These are phyloP conservation scores for Lepus europaeus DNA, from an alignment of 2,113 vertebrate species.

Conservation along the genomic window DNA sequence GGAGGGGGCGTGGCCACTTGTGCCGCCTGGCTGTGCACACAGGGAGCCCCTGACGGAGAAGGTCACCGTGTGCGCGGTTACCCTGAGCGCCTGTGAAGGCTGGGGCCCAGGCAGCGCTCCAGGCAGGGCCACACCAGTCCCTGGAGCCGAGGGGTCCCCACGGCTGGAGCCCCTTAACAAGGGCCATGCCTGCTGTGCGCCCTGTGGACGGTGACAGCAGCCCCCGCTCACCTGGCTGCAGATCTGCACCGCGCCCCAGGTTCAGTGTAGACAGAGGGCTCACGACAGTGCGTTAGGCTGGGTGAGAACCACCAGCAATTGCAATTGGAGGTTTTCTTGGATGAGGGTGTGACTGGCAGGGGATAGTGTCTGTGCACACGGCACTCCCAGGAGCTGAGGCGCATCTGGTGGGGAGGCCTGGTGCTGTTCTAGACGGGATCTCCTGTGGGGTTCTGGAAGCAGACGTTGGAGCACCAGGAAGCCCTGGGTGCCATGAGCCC, in stretches of 20 bases:
- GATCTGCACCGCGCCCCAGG: fast-evolving
- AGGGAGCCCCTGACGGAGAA: no score
- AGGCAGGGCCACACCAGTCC: no score
- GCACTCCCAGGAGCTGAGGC: not conserved
- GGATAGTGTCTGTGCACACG: no score
- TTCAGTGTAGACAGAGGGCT: fast-evolving
- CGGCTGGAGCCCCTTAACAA: not conserved
- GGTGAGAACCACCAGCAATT: fast-evolving
- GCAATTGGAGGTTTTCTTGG: no score
- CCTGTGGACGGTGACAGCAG: fast-evolving
- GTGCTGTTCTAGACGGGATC: not conserved
- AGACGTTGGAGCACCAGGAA: not conserved
- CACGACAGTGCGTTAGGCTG: fast-evolving
- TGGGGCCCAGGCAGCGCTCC: not conserved
- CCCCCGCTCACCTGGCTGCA: fast-evolving
- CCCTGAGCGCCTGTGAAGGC: fast-evolving
- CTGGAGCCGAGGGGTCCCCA: no score
- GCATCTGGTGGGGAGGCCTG: not conserved
- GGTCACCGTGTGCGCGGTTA: no score
- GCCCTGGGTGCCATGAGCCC: not conserved
- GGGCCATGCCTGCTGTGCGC: not conserved
- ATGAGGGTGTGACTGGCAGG: no score
- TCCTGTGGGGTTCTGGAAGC: not conserved
- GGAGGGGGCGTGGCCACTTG: no score
- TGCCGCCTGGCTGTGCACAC: no score